Evolutionary conservation across 2,888 invertebrate genomes (phyloP).

Genomic region (Polia nebulosa): DNA sequence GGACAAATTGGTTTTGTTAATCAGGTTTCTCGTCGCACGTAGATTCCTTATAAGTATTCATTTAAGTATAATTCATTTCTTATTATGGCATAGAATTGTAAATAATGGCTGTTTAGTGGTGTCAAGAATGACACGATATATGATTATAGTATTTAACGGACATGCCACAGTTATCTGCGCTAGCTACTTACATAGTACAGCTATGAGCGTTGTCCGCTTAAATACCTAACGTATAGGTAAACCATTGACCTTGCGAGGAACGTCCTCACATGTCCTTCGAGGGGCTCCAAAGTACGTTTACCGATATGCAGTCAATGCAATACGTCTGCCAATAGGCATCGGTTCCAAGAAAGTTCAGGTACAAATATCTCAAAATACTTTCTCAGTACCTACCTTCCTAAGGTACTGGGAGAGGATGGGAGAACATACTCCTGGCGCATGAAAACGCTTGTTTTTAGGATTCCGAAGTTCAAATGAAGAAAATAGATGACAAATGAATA

Average conservation of each 20-base stretch:
- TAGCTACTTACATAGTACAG: background rate
- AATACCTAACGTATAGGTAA: background rate
- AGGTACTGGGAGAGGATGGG: too few species aligned
- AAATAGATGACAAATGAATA: too few species aligned
- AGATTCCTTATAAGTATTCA: slow-evolving; percentile 1
- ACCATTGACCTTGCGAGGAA: background rate
- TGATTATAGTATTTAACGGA: slow-evolving; percentile 3
- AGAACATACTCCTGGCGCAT: too few species aligned
- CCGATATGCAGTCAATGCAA: background rate
- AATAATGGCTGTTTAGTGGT: slow-evolving; percentile 2
- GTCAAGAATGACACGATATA: slow-evolving; percentile 1
- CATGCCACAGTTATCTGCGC: background rate
- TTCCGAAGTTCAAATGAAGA: too few species aligned
- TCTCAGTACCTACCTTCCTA: too few species aligned
- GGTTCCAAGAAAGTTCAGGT: too few species aligned
- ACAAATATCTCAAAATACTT: too few species aligned
- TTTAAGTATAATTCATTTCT: background rate
- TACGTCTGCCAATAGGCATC: background rate
- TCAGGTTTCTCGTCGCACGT: slow-evolving; percentile 64
- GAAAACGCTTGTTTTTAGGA: too few species aligned
- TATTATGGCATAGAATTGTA: background rate
- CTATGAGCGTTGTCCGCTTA: background rate
- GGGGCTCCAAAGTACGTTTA: background rate
- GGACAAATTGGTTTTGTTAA: slow-evolving; percentile 64
- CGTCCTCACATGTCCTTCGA: background rate